Evolutionary conservation across 2,113 vertebrate genomes (phyloP), one percentile per base, ranked within the genome.

Genomic region (Sylvietta virens): DNA sequence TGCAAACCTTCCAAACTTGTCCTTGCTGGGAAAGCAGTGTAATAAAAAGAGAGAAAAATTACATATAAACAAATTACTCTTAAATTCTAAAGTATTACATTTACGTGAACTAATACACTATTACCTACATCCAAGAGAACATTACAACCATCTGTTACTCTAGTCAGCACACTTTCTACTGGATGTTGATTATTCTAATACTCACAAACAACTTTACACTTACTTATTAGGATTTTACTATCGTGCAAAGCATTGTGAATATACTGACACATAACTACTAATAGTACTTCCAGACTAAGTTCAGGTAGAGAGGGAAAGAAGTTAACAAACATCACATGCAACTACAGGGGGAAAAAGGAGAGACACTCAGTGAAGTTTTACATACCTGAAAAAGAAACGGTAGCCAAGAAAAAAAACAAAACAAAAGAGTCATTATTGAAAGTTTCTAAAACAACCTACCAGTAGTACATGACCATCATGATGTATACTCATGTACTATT

Each of bases 1-100:
- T 99, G 99, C 99, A 99, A 99, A 99, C 99, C 99, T 99, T 99
- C 99, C 99, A 99, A 99, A 99, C 99, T 99, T 99, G 99, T 99
- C 99, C 99, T 99, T 99, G 99, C 99, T 99, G 99, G 98, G 99
- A 98, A 99, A 99, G 99, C 99, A 99, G 99, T 99, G 99, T 98
- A 99, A 99, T 98, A 96, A 98, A 99, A 98, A 99, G 98, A 99
- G 98, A 99, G 98, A 99, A 99, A 98, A 99, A 99, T 99, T 98
- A 99, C 98, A 98, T 97, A 98, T 98, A 98, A 99, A 99, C 98
- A 98, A 97, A 50, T 98, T 86, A 97, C 94, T 98, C 98, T 98
- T 97, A 96, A 97, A 95, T 95, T 97, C 98, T 97, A 95, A 98
- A 97, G 97, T 94, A 97, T 97, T 89, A 98, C 89, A 97, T 97